phyloP scores from a whole-genome alignment of 2,797 vertebrate genomes.

The Arrhamphus sclerolepis region DNA sequence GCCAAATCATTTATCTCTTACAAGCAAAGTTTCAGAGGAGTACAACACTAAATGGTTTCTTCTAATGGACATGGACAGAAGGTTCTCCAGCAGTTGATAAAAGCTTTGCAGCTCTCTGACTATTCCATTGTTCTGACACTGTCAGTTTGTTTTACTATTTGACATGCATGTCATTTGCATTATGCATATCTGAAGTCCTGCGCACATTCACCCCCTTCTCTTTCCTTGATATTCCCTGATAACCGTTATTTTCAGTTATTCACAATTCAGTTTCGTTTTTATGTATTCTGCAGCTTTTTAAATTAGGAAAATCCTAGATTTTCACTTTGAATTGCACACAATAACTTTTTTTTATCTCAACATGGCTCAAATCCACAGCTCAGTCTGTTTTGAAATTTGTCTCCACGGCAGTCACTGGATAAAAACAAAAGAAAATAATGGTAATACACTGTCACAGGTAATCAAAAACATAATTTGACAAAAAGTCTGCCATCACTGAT shows the following conservation, averaged over 20 bases:
- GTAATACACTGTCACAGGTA: no score
- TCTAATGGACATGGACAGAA: conserved; percentile 45
- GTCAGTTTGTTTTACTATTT: conserved; percentile 80
- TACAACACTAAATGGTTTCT: conserved; percentile 43
- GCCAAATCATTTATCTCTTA: conserved; percentile 38
- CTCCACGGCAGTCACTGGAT: no score
- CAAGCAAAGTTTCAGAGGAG: conserved; percentile 52
- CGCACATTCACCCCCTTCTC: conserved; percentile 15
- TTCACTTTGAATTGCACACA: no score
- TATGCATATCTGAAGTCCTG: conserved; percentile 73
- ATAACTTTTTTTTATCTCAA: no score
- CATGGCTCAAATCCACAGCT: no score
- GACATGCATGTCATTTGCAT: conserved; percentile 81
- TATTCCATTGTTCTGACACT: conserved; percentile 77
- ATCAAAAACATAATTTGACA: no score
- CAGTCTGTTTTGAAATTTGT: no score
- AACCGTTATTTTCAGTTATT: conserved; percentile 55
- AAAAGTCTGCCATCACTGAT: no score
- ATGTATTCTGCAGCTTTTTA: conserved; percentile 19
- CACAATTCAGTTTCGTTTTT: conserved; percentile 32
- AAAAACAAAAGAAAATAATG: no score
- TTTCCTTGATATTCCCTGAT: conserved; percentile 43
- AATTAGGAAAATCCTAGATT: no score
- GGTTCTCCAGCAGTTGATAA: conserved; percentile 38
- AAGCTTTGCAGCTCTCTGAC: conserved; percentile 62